Evolutionary conservation across 2,888 invertebrate genomes (phyloP).

Genomic region (Drosophila planitibia): DNA sequence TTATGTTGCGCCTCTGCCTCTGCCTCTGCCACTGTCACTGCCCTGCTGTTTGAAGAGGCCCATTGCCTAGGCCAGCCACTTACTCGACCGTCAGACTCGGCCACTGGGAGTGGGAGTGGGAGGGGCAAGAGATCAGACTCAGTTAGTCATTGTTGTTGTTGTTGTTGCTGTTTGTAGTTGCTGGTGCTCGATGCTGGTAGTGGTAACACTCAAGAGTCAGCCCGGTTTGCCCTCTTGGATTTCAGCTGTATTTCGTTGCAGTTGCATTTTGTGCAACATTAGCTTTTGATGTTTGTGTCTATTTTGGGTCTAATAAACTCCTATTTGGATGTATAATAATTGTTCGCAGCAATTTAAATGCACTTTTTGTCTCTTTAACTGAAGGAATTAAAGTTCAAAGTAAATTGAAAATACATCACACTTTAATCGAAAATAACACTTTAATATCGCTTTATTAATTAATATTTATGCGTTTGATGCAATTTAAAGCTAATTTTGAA

Average conservation of each 20-base stretch:
- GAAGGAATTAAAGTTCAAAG: not conserved
- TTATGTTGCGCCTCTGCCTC: constrained; percentile 67
- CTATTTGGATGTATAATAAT: constrained; percentile 69
- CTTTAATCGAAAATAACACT: not conserved
- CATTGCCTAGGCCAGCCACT: constrained; percentile 40
- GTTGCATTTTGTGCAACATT: constrained; percentile 28
- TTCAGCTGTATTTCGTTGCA: constrained; percentile 56
- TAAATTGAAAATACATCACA: not conserved
- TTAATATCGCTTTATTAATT: not conserved
- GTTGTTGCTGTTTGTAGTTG: constrained; percentile 1
- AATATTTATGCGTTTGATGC: not conserved
- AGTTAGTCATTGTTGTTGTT: constrained; percentile 8
- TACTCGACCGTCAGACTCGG: constrained; percentile 31
- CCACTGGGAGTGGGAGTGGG: constrained; percentile 30
- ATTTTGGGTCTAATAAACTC: constrained; percentile 65
- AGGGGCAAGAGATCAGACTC: constrained; percentile 37
- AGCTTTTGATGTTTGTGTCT: constrained; percentile 40
- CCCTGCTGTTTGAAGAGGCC: constrained; percentile 23
- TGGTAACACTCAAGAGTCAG: constrained; percentile 60
- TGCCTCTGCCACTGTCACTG: constrained; percentile 10
- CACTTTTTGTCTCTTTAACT: too few relatives aligned
- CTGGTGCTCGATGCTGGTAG: constrained; percentile 31
- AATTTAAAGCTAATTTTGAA: not conserved
- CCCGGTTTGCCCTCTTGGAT: constrained; percentile 64
- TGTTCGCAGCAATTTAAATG: not conserved